phyloP scores from a whole-genome alignment of 2,113 vertebrate species.

The Bucco capensis region DNA sequence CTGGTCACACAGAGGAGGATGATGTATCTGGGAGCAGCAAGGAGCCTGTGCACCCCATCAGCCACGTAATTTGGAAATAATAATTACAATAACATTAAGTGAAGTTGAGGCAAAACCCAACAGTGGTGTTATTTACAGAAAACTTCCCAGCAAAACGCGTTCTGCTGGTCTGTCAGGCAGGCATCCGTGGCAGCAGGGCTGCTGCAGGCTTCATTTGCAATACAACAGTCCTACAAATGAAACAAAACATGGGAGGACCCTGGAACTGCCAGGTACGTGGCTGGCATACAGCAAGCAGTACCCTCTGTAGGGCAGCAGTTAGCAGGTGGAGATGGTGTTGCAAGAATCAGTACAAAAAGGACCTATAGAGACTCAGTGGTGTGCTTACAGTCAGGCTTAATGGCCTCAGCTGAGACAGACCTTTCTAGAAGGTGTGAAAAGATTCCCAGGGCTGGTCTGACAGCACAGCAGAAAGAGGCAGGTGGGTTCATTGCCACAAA shows the following conservation, averaged over 20 bases:
- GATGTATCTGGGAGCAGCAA: neutral
- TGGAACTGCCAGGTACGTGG: fast-evolving
- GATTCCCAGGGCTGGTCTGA: fast-evolving
- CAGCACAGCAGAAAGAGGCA: fast-evolving
- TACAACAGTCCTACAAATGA: fast-evolving
- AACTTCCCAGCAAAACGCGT: neutral
- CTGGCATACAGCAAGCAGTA: neutral
- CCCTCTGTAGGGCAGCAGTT: neutral
- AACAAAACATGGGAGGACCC: neutral
- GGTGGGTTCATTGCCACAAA: fast-evolving
- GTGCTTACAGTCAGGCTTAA: neutral
- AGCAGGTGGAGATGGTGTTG: neutral
- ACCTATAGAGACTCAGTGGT: neutral
- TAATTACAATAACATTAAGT: no score
- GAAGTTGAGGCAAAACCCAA: neutral
- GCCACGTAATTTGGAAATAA: neutral
- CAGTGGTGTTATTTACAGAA: neutral
- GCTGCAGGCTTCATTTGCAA: neutral
- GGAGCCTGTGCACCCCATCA: neutral
- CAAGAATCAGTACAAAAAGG: fast-evolving
- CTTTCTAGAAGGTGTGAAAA: fast-evolving
- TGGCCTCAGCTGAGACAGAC: neutral
- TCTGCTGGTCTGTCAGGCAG: neutral
- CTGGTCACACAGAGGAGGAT: fast-evolving
- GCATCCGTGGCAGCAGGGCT: neutral